Conservation (phyloP, 2,888 invertebrate genomes). For the Acrobasis repandana region DNA sequence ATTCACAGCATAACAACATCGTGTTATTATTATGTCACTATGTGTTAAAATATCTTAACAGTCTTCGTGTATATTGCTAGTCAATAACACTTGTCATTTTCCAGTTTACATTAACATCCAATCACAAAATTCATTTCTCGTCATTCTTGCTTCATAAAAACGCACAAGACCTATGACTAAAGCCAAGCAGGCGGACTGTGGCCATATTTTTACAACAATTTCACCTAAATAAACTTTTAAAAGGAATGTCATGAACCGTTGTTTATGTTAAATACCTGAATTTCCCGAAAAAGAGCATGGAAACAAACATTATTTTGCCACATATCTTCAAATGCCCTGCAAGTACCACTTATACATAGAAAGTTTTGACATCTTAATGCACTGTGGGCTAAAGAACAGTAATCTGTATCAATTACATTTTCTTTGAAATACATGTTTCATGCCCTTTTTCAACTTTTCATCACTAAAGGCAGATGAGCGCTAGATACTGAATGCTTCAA, state of each 20-base stretch:
- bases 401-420: too few relatives aligned
- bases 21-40: constrained; percentile 19
- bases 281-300: constrained; percentile 11
- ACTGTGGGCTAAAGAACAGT: neutral
- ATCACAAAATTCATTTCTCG: constrained; percentile 15
- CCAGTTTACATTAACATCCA: constrained; percentile 5
- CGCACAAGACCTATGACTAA: constrained; percentile 14
- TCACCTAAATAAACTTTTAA: constrained; percentile 36
- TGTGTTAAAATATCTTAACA: constrained; percentile 20
- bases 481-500: neutral
- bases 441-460: constrained; percentile 3
- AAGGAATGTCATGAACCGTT: constrained; percentile 58
- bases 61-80: constrained; percentile 18
- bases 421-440: neutral
- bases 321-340: neutral
- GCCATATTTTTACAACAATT: constrained; percentile 17
- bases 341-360: too few relatives aligned
- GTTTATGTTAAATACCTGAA: constrained; percentile 29
- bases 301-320: neutral
- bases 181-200: constrained; percentile 14
- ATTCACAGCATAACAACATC: constrained; percentile 18
- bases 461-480: constrained; percentile 4
- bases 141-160: constrained; percentile 9
- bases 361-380: neutral
- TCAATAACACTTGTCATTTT: constrained; percentile 9